phyloP scores from a whole-genome alignment of 2,888 invertebrate species.

The Mythimna loreyi region DNA sequence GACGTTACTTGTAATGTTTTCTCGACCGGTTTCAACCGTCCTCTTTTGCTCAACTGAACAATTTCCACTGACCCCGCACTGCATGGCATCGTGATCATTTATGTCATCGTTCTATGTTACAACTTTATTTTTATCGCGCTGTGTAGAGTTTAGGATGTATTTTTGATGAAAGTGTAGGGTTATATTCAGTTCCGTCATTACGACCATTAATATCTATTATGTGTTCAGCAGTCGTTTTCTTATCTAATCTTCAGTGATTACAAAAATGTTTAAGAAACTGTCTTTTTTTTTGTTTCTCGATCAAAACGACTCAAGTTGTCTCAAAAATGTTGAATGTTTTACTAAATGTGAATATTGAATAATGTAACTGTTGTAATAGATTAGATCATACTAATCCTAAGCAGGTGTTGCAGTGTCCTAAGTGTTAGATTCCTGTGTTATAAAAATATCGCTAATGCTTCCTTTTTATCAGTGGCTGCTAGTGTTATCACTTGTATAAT shows the following conservation, averaged over 20 bases:
- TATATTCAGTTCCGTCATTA: not conserved
- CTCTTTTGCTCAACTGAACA: conserved; percentile 71
- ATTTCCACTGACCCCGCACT: conserved; percentile 71
- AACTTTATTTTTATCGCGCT: conserved; percentile 41
- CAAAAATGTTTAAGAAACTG: conserved; percentile 7
- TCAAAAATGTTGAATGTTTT: conserved; percentile 22
- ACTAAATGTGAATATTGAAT: conserved; percentile 1
- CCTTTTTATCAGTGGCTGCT: conserved; percentile 28
- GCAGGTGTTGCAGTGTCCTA: not conserved
- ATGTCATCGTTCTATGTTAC: conserved; percentile 64
- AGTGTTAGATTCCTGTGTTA: conserved; percentile 10
- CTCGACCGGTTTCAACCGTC: conserved; percentile 67
- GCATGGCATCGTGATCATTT: conserved; percentile 72
- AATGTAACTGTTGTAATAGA: conserved; percentile 10
- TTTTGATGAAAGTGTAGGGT: not conserved
- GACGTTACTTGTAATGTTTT: conserved; percentile 61
- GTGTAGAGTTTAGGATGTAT: conserved; percentile 4
- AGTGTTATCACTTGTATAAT: conserved; percentile 45
- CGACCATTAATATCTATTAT: not conserved
- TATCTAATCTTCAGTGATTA: conserved; percentile 52
- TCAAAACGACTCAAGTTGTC: conserved; percentile 26
- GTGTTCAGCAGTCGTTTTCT: conserved; percentile 16
- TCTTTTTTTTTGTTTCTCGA: conserved; percentile 21
- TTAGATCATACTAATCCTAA: not conserved
- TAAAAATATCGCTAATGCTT: conserved; percentile 25